Base-by-base conservation (phyloP, 2,113 vertebrate species). In the Zosterops japonicus region DNA sequence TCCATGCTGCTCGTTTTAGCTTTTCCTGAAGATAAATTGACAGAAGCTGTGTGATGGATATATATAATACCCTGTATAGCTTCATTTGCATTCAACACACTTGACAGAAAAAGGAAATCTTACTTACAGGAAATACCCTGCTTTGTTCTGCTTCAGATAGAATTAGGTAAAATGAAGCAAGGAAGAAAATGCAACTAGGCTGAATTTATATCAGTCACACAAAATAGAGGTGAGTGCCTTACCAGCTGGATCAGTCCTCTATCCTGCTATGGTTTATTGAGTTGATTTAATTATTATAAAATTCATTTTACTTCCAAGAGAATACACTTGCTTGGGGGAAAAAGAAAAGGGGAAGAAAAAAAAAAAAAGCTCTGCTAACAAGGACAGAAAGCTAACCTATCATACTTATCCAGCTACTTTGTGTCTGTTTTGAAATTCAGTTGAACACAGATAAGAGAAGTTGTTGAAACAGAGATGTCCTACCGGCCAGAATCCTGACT, bases 291-390 rank as follows among this genome's bases (percentile, higher is more conserved):
- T 20, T 29, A 67, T 9, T 22, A 14, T 7, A 14, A 65, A 19
- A 29, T 44, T 14, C 6, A 46, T 63, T 84, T 91, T 46, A 41
- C 6, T 83, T 81, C 39, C 36, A 41, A 56, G 6, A 69, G 14
- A 57, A 9, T n/a, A 52, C 12, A 60, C 0, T 1, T 2, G 4
- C 3, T 10, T 31, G 16, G 52, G 14, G 50, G 14, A 3, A 27
- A 6, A 11, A 25, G 39, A 22, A 15, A 14, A 31, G 21, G 44
- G 44, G 44, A 6, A 39, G 36, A 39, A 2, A 35, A 22, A 47
- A 1, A 39, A 39, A 2, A 35, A 22, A 47, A 1, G 7, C 36
- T 1, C 46, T 22, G 2, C 56, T 81, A 77, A 2, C 0, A 2
- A 67, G 31, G 22, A 16, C 8, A 68, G 39, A 72, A 75, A 60